Evolutionary conservation across 2,888 invertebrate genomes (phyloP).

Genomic region (Epirrhoe alternata): DNA sequence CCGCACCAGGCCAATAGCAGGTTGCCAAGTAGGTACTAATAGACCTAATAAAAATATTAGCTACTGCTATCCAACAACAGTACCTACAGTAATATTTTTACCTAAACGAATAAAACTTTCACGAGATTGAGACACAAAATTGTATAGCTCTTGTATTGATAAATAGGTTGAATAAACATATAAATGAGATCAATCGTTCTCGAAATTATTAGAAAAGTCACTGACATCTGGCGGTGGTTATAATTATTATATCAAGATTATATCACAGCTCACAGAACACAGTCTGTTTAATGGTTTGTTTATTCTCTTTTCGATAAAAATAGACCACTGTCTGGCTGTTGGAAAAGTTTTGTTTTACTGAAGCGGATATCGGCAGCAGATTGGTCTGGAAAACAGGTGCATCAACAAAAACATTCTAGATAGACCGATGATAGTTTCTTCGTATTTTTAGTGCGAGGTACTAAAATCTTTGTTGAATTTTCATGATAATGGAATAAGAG

Average conservation of each 20-base stretch:
- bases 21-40: background rate
- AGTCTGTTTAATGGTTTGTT: constrained; percentile 13
- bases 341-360: constrained; percentile 21
- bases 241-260: constrained; percentile 10
- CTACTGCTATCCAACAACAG: too few species aligned
- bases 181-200: background rate
- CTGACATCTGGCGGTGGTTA: constrained; percentile 2
- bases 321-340: constrained; percentile 19
- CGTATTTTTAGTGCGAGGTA: too few species aligned
- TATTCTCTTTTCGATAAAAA: constrained; percentile 32
- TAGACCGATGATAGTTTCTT: background rate
- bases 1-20: constrained; percentile 5
- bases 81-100: too few species aligned
- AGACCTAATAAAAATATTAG: background rate
- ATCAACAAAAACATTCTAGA: background rate
- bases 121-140: too few species aligned
- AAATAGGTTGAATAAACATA: background rate
- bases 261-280: constrained; percentile 16
- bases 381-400: constrained; percentile 29
- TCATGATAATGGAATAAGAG: too few species aligned
- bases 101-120: too few species aligned
- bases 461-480: too few species aligned
- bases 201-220: background rate
- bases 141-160: background rate
- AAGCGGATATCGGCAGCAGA: constrained; percentile 23